Evolutionary conservation across 2,113 vertebrate species (phyloP), one percentile per base, ranked within the genome.

Genomic region (Nycticryphes semicollaris): DNA sequence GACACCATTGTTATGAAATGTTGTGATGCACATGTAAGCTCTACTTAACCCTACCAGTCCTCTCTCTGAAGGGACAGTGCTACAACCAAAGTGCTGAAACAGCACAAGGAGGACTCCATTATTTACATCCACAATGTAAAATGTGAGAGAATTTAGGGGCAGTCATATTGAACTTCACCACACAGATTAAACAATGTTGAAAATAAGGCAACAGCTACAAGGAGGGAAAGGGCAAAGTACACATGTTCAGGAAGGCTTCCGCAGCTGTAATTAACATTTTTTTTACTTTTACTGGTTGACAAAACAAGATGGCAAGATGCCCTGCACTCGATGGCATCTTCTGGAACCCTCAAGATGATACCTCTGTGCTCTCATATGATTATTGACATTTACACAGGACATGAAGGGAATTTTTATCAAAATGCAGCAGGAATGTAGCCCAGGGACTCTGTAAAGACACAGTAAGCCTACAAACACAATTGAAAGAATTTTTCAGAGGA

Each of bases 251-350:
- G 57, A 72, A 12, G 13, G 22, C 35, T 66, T 56, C 43, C 39
- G 41, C 24, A 66, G 7, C 33, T 51, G n/a, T 57, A 33, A 91
- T 37, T 59, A 30, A 5, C 1, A 0, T 13, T 2, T 80, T 70
- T 70, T 70, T 54, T 28, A 11, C 20, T 66, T 53, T 18, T 31
- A 14, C 17, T 51, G 28, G 5, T 30, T 78, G 56, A 9, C 50
- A 70, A 47, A 48, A 14, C 8, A 59, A 59, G 35, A 63, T 19
- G 10, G 23, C 24, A 57, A 62, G 24, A n/a, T 60, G 24, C 4
- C 13, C 64, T 33, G 12, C 11, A 5, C 12, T 89, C 2, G 0
- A 6, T 0, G 0, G 6, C 3, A 8, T 15, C 77, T 90, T 48
- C 59, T 67, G 50, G 57, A 82, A 28, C 25, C 53, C 39, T 91